Evolutionary conservation across 2,888 invertebrate species (phyloP).

Genomic region (Gastrophysa polygoni): DNA sequence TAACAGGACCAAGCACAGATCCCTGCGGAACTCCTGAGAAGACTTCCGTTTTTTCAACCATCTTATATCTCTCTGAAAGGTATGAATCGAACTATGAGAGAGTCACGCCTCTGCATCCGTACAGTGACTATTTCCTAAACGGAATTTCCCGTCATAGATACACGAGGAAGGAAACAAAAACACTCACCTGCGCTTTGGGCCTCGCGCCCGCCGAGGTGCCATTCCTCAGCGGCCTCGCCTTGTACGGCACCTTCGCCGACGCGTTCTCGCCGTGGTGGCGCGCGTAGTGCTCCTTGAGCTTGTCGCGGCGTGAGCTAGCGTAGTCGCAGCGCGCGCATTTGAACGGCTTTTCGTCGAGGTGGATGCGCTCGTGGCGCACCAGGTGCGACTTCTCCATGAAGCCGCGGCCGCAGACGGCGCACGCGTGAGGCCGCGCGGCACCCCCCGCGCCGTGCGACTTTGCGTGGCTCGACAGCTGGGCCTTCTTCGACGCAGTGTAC

Average conservation of each 20-base stretch:
- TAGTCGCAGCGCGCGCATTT: slow-evolving; percentile 70
- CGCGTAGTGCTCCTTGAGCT: slow-evolving; percentile 66
- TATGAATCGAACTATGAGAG: too few relatives aligned
- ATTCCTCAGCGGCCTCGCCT: slow-evolving; percentile 57
- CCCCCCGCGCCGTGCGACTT: slow-evolving; percentile 65
- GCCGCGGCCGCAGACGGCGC: slow-evolving; percentile 65
- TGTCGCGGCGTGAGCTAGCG: slow-evolving; percentile 68
- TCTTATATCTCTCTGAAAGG: too few relatives aligned
- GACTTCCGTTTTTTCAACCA: too few relatives aligned
- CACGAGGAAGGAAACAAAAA: slow-evolving; percentile 12
- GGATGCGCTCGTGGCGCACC: slow-evolving; percentile 69
- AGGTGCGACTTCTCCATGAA: slow-evolving; percentile 73
- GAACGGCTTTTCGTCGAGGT: slow-evolving; percentile 68
- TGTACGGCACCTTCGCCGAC: slow-evolving; percentile 62
- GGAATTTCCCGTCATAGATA: too few relatives aligned
- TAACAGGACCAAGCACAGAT: too few relatives aligned
- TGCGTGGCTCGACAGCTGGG: slow-evolving; percentile 68
- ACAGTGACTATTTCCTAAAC: too few relatives aligned
- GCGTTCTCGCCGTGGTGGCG: slow-evolving; percentile 62
- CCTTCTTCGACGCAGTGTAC: slow-evolving; percentile 69
- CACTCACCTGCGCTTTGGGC: slow-evolving; percentile 51
- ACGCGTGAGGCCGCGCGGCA: slow-evolving; percentile 58
- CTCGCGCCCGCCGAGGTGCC: slow-evolving; percentile 31
- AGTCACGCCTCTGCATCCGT: too few relatives aligned
- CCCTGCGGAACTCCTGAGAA: too few relatives aligned